These are phyloP conservation scores for Xestoiulus laeticollis DNA, from an alignment of 2,888 invertebrate genomes.

Conservation along the genomic window DNA sequence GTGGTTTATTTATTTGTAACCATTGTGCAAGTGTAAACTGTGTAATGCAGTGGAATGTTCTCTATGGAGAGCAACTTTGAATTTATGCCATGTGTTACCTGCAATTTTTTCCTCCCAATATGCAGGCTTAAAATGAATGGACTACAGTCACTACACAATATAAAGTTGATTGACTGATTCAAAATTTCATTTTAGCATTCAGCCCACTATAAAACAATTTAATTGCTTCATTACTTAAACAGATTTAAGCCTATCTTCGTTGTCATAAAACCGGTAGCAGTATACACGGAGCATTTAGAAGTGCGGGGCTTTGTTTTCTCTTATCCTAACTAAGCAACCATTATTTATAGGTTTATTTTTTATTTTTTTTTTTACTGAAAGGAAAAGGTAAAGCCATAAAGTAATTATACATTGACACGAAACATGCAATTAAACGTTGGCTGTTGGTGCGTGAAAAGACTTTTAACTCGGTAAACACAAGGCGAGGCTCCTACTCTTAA, in stretches of 20 bases:
- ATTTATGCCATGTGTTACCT: not conserved
- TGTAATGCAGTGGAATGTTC: no score
- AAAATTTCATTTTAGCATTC: conserved; percentile 15
- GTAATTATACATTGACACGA: conserved; percentile 43
- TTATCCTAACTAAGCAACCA: conserved; percentile 39
- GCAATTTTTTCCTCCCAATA: not conserved
- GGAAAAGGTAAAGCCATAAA: conserved; percentile 36
- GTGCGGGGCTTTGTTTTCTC: conserved; percentile 6
- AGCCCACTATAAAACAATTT: not conserved
- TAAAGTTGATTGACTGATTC: conserved; percentile 5
- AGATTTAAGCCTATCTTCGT: not conserved
- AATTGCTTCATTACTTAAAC: conserved; percentile 35
- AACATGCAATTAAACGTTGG: conserved; percentile 41
- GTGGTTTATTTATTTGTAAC: no score
- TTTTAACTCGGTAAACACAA: conserved; percentile 43
- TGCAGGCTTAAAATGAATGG: not conserved
- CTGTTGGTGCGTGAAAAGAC: conserved; percentile 43
- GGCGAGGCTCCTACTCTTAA: conserved; percentile 41
- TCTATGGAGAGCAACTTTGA: no score
- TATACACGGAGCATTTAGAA: not conserved
- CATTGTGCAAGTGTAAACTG: no score
- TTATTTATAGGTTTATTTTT: not conserved
- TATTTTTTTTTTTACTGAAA: not conserved
- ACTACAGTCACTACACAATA: not conserved
- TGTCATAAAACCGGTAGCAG: conserved; percentile 28